Base-by-base conservation (phyloP, 2,888 invertebrate genomes). In the Sinhomidia bicolor region DNA sequence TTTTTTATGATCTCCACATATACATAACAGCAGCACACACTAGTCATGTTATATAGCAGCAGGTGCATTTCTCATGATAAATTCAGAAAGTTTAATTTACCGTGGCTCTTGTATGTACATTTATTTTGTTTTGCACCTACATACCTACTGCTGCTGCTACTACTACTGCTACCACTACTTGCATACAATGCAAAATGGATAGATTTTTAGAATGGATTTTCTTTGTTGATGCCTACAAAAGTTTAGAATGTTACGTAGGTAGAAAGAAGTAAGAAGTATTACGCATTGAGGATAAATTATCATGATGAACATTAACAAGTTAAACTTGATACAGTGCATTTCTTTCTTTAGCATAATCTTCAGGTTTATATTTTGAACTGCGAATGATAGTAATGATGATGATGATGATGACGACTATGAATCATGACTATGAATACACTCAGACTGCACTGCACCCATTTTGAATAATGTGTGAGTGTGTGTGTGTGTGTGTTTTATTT, bases 31-130 rank as follows among this genome's bases (percentile, higher is more conserved):
- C 0, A 20, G n/a, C 10, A n/a, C n/a, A n/a, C n/a, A n/a, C n/a
- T n/a, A n/a, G n/a, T n/a, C n/a, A 71, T 36, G 14, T 5, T 3
- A 14, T 29, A 29, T 62, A 62, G n/a, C 60, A 81, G 20, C 65
- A 81, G 60, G 54, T 71, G 82, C 57, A 83, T 83, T 71, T 71
- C 29, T 71, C 82, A 83, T 81, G 41, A 20, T 60, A 68, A 81
- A 81, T 47, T 81, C 47, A 65, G 17, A 80, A 57, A 81, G 51
- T 81, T 17, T 62, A 80, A 80, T 62, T 79, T 79, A 51, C 44
- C n/a, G 60, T 62, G 29, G 20, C 1, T 60, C n/a, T n/a, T n/a
- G n/a, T 7, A 14, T 76, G 68, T 17, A 32, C 20, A 47, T 68
- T 6, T 17, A 6, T 57, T n/a, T n/a, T n/a, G n/a, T n/a, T n/a